A percentile compares a stretch with the other conserved stretches of the same genome.
Evolutionary conservation across 2,797 vertebrate species (phyloP).

Genomic region (Australoheros facetus): DNA sequence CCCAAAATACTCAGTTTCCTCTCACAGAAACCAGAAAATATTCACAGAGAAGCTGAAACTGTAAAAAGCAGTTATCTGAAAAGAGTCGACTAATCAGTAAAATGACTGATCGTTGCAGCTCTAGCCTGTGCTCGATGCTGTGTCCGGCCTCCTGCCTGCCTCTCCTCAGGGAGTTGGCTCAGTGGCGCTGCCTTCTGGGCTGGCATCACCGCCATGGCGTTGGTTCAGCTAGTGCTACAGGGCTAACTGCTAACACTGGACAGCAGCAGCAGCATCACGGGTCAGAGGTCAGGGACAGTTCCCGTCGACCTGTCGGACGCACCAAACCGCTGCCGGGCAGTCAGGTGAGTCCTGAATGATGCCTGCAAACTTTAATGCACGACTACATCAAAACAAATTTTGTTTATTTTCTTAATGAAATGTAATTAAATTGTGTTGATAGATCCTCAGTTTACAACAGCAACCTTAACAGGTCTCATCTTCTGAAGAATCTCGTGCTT

Average conservation of each 20-base stretch:
- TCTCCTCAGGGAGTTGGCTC: slow-evolving; percentile 80
- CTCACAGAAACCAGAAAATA: background rate
- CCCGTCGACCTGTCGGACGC: slow-evolving; percentile 68
- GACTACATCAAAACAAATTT: background rate
- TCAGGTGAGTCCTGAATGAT: slow-evolving; percentile 71
- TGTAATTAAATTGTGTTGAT: background rate
- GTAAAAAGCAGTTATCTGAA: background rate
- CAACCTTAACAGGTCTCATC: background rate
- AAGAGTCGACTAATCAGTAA: background rate
- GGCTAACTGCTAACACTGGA: slow-evolving; percentile 28
- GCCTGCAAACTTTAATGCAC: background rate
- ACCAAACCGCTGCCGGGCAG: slow-evolving; percentile 67
- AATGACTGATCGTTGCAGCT: background rate
- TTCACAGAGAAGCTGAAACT: background rate
- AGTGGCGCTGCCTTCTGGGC: slow-evolving; percentile 80
- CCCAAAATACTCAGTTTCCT: background rate
- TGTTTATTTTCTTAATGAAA: background rate
- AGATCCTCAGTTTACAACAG: background rate
- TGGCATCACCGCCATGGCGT: slow-evolving; percentile 72
- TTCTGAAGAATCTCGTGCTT: background rate
- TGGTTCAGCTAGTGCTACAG: slow-evolving; percentile 30
- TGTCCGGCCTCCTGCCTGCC: slow-evolving; percentile 81
- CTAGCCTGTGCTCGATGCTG: slow-evolving; percentile 62
- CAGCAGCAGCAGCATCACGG: slow-evolving; percentile 47
- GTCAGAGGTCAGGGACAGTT: slow-evolving; percentile 56